Evolutionary conservation across 2,888 invertebrate species (phyloP), one percentile per base, ranked within the genome.

Genomic region (Trichopria drosophilae): DNA sequence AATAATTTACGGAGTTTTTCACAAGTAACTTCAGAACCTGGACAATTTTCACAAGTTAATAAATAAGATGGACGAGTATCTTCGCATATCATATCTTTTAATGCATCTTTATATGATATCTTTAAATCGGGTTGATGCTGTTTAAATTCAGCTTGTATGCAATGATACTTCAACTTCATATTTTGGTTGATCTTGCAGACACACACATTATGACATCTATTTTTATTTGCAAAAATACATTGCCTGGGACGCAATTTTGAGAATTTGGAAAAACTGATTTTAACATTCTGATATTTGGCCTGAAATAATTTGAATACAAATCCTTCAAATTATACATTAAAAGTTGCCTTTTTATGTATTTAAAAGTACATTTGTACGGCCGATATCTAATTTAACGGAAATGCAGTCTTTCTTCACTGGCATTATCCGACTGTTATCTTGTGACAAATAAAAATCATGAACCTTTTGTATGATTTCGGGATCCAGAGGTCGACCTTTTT

Each of bases 381-480:
- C 20, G 12, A 22, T 22, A 29, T 29, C 31, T 9, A 18, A 29
- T 42, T 42, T 29, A 9, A 29, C n/a, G 16, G 31, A 29, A 1
- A 29, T 12, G 12, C 31, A 42, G 12, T 42, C 42, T 7, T 35
- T 23, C 18, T 12, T 39, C 15, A 13, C 15, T 37, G 31, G 42
- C 31, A 42, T 42, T 12, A 42, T 29, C 13, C 42, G 20, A 29
- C n/a, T n/a, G n/a, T n/a, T n/a, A n/a, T n/a, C n/a, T n/a, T n/a
- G n/a, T n/a, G n/a, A n/a, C n/a, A n/a, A 10, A 31, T 31, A 31
- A 31, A 42, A 42, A 6, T 42, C 13, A 12, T 31, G n/a, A 4
- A 29, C 31, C 13, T 26, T 16, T 41, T 41, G 5, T 26, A 32
- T 10, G 13, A 32, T 13, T 32, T 32, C 15, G 6, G 32, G 32